Evolutionary conservation across 1,140 invertebrate species (phyloP).

Genomic region (Drusus annulatus): DNA sequence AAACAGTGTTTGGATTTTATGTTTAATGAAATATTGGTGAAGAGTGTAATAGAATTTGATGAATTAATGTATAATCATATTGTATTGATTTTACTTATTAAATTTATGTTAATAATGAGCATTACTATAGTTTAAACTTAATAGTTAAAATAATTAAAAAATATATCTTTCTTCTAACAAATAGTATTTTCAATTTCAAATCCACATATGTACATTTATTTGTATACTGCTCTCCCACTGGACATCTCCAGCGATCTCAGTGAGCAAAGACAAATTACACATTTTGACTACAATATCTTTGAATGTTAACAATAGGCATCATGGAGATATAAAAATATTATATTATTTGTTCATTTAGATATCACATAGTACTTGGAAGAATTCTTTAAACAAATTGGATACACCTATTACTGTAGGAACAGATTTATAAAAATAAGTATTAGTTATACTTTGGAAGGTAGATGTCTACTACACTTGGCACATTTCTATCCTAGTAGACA

Average conservation of each 20-base stretch:
- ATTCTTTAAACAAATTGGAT: too few species aligned
- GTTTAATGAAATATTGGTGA: conserved; percentile 19
- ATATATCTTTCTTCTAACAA: conserved; percentile 49
- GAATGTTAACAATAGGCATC: background rate
- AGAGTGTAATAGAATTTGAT: conserved; percentile 18
- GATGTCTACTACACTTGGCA: too few species aligned
- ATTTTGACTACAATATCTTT: background rate
- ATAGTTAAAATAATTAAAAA: conserved; percentile 40
- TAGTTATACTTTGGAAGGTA: too few species aligned
- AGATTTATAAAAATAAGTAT: too few species aligned
- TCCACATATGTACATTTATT: background rate
- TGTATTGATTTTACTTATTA: conserved; percentile 36
- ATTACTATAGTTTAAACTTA: conserved; percentile 35
- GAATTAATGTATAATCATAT: conserved; percentile 1
- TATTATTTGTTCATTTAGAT: too few species aligned
- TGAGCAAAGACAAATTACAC: background rate
- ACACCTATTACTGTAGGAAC: too few species aligned
- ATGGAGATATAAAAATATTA: too few species aligned
- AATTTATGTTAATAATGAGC: conserved; percentile 37
- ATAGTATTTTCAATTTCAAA: conserved; percentile 12
- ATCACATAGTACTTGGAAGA: too few species aligned
- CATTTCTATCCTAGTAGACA: too few species aligned
- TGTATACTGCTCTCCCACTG: too few species aligned
- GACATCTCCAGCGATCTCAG: too few species aligned
- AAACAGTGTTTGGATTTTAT: background rate